Evolutionary conservation across 2,797 vertebrate genomes (phyloP).

Genomic region (Gallinago solitaria): DNA sequence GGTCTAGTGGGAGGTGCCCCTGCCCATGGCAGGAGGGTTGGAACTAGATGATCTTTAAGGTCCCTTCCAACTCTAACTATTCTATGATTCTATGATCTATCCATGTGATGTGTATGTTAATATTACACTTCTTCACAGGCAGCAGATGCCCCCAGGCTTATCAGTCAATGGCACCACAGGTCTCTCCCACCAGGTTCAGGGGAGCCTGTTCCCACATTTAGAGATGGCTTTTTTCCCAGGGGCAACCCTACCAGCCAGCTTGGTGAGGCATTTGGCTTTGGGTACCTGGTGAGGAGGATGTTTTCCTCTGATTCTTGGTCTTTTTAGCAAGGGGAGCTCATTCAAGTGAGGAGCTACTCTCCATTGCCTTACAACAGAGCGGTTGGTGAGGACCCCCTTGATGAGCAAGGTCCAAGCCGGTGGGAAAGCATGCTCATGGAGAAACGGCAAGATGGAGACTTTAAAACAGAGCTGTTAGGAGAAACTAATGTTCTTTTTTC

Average conservation of each 20-base stretch:
- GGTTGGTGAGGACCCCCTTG: not conserved
- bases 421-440: not conserved
- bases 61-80: too few species aligned
- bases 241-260: not conserved
- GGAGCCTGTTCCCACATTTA: not conserved
- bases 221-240: not conserved
- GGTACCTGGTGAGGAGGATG: not conserved
- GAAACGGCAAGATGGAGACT: not conserved
- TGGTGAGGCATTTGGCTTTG: not conserved
- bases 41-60: too few species aligned
- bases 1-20: too few species aligned
- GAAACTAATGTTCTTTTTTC: not conserved
- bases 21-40: too few species aligned
- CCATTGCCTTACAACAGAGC: not conserved
- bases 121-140: not conserved
- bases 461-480: not conserved
- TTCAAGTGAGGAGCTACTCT: not conserved
- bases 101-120: not conserved
- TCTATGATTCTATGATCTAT: not conserved
- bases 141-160: not conserved
- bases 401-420: not conserved
- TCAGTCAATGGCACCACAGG: not conserved
- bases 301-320: not conserved
- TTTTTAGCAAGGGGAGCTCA: not conserved
- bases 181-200: not conserved